Percentiles rank a stretch among this genome's conserved stretches.
phyloP scores from a whole-genome alignment of 2,797 vertebrate species.

The Anniella stebbinsi region DNA sequence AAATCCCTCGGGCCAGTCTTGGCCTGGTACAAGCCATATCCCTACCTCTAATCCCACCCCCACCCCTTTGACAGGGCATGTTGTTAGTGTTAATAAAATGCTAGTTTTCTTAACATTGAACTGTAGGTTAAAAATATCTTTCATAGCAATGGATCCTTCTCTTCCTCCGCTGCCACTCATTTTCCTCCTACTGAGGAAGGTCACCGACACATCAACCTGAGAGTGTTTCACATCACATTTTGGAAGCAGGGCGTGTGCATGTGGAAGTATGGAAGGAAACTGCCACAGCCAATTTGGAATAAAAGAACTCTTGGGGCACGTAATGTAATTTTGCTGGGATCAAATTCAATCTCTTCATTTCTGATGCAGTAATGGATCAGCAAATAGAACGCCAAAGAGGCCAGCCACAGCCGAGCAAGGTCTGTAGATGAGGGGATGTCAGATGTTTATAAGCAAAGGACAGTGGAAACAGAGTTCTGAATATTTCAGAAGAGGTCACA shows the following conservation, averaged over 20 bases:
- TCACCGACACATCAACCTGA: conserved; percentile 39
- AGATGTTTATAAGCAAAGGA: conserved; percentile 51
- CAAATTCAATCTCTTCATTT: conserved; percentile 72
- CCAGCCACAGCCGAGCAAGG: conserved; percentile 31
- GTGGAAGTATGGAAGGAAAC: conserved; percentile 37
- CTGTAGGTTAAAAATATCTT: background rate
- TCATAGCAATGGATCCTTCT: conserved; percentile 28
- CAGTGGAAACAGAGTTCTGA: conserved; percentile 4
- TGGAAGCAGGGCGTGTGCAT: conserved; percentile 10
- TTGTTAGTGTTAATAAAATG: background rate
- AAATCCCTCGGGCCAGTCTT: too few species aligned
- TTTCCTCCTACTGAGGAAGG: conserved; percentile 41
- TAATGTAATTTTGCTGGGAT: conserved; percentile 70
- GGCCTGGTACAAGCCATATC: too few species aligned
- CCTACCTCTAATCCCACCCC: too few species aligned
- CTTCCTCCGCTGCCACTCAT: background rate
- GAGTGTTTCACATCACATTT: background rate
- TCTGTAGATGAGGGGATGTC: conserved; percentile 32
- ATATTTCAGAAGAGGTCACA: conserved; percentile 37
- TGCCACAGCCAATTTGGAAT: conserved; percentile 72
- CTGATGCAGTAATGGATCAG: conserved; percentile 74
- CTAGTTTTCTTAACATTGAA: conserved; percentile 6
- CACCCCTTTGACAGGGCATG: background rate
- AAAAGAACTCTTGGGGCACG: conserved; percentile 60
- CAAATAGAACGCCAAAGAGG: conserved; percentile 53